Percentiles rank a stretch among this genome's conserved stretches.
Evolutionary conservation across 2,113 vertebrate species (phyloP).

Genomic region (Setophaga petechia): DNA sequence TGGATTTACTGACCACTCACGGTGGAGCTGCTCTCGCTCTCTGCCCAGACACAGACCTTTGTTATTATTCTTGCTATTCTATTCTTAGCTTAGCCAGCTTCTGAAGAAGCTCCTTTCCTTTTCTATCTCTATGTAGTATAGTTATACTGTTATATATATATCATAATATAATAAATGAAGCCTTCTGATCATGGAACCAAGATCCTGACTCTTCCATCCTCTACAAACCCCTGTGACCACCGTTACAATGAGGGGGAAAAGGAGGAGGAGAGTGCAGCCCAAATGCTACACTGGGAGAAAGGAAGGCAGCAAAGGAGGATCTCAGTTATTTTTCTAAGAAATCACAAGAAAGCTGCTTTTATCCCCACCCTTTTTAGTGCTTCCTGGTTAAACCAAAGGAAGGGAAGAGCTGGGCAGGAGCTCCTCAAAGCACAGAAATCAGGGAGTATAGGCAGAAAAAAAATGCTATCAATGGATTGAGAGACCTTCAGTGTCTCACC

Average conservation of each 20-base stretch:
- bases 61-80: too few relatives aligned
- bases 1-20: too few relatives aligned
- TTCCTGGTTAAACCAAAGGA: background rate
- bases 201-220: too few relatives aligned
- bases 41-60: too few relatives aligned
- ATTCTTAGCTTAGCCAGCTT: too few relatives aligned
- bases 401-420: background rate
- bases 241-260: background rate
- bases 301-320: background rate
- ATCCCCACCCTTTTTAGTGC: background rate
- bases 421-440: background rate
- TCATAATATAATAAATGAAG: too few relatives aligned
- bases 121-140: too few relatives aligned
- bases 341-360: background rate
- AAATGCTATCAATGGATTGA: background rate
- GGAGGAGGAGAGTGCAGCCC: background rate
- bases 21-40: too few relatives aligned
- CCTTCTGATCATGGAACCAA: too few relatives aligned
- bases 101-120: too few relatives aligned
- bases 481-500: background rate
- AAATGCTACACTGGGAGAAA: background rate
- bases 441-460: background rate
- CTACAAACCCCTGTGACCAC: too few relatives aligned
- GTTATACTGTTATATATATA: too few relatives aligned
- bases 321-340: background rate